Evolutionary conservation across 2,797 vertebrate species (phyloP).

Genomic region (Phyllotis vaccarum): DNA sequence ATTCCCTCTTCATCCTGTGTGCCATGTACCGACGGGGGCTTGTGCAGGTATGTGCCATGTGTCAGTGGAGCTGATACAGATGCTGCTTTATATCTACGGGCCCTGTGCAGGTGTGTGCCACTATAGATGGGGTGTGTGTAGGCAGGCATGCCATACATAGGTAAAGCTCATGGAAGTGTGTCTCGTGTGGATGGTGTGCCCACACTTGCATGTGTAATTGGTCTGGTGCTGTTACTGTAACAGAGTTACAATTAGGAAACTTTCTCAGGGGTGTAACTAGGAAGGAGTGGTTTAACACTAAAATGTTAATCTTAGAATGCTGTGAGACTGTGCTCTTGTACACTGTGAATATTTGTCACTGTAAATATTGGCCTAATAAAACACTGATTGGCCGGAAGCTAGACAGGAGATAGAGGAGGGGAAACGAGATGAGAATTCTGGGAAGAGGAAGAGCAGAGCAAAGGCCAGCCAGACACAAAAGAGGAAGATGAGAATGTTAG

Average conservation of each 20-base stretch:
- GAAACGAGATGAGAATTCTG: no score
- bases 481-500: no score
- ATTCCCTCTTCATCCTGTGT: constrained; percentile 96
- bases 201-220: not conserved
- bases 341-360: no score
- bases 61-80: constrained; percentile 94
- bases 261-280: rapidly evolving
- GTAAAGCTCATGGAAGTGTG: constrained; percentile 95
- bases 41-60: constrained; percentile 91
- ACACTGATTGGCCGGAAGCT: no score
- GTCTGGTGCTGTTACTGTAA: constrained; percentile 61
- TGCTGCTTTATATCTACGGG: constrained; percentile 97
- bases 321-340: no score
- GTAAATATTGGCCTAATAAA: no score
- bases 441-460: no score
- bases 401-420: no score
- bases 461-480: no score
- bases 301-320: no score
- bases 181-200: rapidly evolving
- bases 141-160: constrained; percentile 90
- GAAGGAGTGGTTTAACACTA: rapidly evolving
- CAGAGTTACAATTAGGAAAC: rapidly evolving
- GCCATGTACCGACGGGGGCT: constrained; percentile 97
- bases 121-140: not conserved
- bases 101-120: constrained; percentile 91